phyloP scores from a whole-genome alignment of 2,113 vertebrate species.

The Cairina moschata region DNA sequence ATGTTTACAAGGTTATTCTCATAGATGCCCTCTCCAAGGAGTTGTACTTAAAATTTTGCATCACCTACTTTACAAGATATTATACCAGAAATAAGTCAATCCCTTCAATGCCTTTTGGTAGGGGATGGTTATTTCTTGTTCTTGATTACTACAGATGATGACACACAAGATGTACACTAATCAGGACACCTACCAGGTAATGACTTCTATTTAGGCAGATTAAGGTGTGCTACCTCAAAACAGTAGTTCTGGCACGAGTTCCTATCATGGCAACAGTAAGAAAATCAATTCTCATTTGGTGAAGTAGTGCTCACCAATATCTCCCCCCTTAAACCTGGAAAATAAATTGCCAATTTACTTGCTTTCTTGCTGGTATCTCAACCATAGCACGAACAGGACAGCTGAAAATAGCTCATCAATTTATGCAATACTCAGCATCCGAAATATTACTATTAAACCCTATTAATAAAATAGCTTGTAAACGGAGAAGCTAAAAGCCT shows the following conservation, averaged over 20 bases:
- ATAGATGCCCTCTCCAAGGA: neutral
- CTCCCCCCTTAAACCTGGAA: accelerated
- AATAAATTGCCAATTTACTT: neutral
- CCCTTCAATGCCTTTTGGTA: neutral
- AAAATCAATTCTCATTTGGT: neutral
- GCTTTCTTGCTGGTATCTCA: neutral
- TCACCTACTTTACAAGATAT: neutral
- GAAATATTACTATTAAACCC: neutral
- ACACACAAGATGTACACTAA: neutral
- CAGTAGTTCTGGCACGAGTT: neutral
- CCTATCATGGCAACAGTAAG: neutral
- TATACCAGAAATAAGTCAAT: neutral
- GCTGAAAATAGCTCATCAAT: neutral
- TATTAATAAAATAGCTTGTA: neutral
- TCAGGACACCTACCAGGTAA: neutral
- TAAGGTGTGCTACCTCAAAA: neutral
- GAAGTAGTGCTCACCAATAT: neutral
- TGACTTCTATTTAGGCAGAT: neutral
- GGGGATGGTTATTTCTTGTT: neutral
- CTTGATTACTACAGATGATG: neutral
- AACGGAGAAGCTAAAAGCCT: neutral
- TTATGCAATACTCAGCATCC: neutral
- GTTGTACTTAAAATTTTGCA: neutral
- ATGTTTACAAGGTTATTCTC: neutral
- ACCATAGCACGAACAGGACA: neutral